phyloP scores from a whole-genome alignment of 2,113 vertebrate genomes.

The Lucifuga dentata region DNA sequence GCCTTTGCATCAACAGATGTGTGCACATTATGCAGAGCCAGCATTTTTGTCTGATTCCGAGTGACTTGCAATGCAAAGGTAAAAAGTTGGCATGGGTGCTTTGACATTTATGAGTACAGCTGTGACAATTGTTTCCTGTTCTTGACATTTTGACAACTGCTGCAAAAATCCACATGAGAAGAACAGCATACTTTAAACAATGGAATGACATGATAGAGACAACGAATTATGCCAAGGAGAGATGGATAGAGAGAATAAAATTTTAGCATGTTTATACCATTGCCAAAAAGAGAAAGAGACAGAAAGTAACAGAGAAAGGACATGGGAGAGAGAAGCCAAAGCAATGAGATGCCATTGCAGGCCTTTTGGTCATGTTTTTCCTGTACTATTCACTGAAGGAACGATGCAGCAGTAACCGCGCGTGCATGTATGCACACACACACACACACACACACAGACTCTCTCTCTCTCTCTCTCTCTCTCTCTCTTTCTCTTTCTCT shows the following conservation, averaged over 20 bases:
- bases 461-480: too few relatives aligned
- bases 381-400: constrained; percentile 19
- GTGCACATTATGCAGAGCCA: constrained; percentile 44
- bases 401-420: constrained; percentile 47
- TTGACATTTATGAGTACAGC: constrained; percentile 20
- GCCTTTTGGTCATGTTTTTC: constrained; percentile 34
- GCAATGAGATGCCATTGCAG: constrained; percentile 27
- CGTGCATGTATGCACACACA: too few relatives aligned
- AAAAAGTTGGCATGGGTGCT: constrained; percentile 6
- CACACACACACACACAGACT: constrained; percentile 3
- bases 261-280: constrained; percentile 1
- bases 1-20: constrained; percentile 36
- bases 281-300: constrained; percentile 37
- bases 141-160: constrained; percentile 1
- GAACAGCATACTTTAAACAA: constrained; percentile 28
- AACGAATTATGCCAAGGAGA: neutral
- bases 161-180: neutral
- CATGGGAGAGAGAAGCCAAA: constrained; percentile 29
- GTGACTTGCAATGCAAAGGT: constrained; percentile 11
- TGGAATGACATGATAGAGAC: neutral
- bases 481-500: too few relatives aligned
- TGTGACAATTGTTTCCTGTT: neutral
- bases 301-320: constrained; percentile 24
- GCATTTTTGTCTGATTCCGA: constrained; percentile 37
- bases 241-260: neutral